Base-by-base conservation (phyloP, 2,888 invertebrate genomes). In the Protodeltote pygarga region DNA sequence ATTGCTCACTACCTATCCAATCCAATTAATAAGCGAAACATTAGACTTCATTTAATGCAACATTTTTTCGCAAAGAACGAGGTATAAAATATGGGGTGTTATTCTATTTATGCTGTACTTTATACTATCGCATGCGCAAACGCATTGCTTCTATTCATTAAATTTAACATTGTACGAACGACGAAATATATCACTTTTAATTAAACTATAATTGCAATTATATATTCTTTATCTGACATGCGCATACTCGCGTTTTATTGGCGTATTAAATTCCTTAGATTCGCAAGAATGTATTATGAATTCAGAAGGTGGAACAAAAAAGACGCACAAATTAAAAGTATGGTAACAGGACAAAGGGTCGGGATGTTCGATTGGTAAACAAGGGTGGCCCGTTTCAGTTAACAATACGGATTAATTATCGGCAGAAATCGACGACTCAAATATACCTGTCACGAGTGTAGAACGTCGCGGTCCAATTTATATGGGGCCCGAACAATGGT, bases 391-490 rank as follows among this genome's bases (percentile, higher is more conserved):
- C 85, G 77, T 77, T 80, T 76, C 86, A 80, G 82, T 86, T 85
- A 84, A 89, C 90, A 91, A 89, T 87, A 88, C 87, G 85, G 92
- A 92, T 90, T 92, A 91, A 92, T 92, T 92, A 92, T 90, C 89
- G 87, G 79, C 80, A 79, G 79, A 90, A 91, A 87, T 85, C 88
- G 89, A 82, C 84, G 83, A 89, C 83, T 91, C 90, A 90, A 91
- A 92, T 91, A 91, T 91, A 91, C 90, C 92, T 92, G 92, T 91
- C 92, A 88, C 80, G 78, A 80, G 69, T 83, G 86, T 79, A 83
- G 80, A 81, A 83, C 83, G 87, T 83, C 83, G 85, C 79, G 78
- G 77, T 70, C 86, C 88, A 89, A 92, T 91, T 92, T 92, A 92
- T 92, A 89, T 82, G 83, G 85, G 71, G 75, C 72, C 69, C 69